Conservation (phyloP, 2,888 invertebrate species). For the Argyresthia albistria region DNA sequence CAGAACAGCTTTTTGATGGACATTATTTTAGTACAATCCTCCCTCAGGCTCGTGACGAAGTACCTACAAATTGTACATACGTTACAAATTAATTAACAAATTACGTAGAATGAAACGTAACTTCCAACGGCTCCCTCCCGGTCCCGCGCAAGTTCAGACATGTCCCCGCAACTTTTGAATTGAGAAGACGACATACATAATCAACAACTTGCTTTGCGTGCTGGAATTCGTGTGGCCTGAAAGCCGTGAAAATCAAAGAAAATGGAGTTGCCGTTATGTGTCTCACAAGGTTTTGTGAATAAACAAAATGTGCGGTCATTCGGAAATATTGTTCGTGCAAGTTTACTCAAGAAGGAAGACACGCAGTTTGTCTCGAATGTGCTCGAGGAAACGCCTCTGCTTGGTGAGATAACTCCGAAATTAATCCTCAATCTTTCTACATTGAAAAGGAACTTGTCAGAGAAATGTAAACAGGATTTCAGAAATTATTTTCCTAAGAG, state of each 20-base stretch:
- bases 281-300: slow-evolving; percentile 47
- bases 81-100: no score
- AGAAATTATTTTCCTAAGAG: slow-evolving; percentile 26
- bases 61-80: no score
- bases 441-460: slow-evolving; percentile 31
- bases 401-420: slow-evolving; percentile 24
- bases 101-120: no score
- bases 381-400: slow-evolving; percentile 23
- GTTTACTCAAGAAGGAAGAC: slow-evolving; percentile 26
- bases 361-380: slow-evolving; percentile 21
- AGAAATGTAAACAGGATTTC: slow-evolving; percentile 36
- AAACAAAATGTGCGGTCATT: slow-evolving; percentile 55
- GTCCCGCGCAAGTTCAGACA: slow-evolving; percentile 28
- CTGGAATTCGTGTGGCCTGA: no score
- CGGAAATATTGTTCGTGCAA: slow-evolving; percentile 33
- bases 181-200: slow-evolving; percentile 2
- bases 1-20: no score
- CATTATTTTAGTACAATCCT: no score
- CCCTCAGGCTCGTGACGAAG: no score
- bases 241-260: slow-evolving; percentile 1
- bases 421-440: slow-evolving; percentile 22
- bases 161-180: slow-evolving; percentile 37
- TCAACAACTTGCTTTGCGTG: neutral
- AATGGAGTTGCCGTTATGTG: slow-evolving; percentile 34
- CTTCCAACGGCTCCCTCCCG: no score